Percentiles rank a stretch among this genome's conserved stretches.
Evolutionary conservation across 2,113 vertebrate species (phyloP).

Genomic region (Gulo gulo): DNA sequence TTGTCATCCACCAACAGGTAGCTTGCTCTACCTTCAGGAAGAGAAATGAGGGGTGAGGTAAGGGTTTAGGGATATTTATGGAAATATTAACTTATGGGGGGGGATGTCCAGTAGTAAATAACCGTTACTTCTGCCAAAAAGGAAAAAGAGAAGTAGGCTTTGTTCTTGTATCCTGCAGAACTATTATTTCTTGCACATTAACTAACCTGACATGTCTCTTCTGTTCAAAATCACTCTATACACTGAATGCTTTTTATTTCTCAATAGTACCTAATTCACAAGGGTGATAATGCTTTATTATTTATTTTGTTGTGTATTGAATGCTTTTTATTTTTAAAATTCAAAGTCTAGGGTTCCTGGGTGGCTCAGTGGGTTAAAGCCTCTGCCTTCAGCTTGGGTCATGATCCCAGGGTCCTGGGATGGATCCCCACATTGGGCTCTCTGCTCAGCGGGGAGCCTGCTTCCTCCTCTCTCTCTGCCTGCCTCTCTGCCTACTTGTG

Average conservation of each 20-base stretch:
- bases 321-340: background rate
- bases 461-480: rapidly evolving
- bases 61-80: background rate
- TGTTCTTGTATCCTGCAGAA: background rate
- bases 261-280: background rate
- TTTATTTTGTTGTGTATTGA: background rate
- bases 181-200: background rate
- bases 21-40: background rate
- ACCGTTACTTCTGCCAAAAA: background rate
- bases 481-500: too few relatives aligned
- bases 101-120: background rate
- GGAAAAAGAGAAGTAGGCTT: background rate
- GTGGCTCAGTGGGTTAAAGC: too few relatives aligned
- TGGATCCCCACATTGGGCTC: rapidly evolving
- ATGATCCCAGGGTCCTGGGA: too few relatives aligned
- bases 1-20: background rate
- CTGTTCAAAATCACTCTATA: background rate
- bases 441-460: too few relatives aligned
- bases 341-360: background rate
- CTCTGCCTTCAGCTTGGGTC: too few relatives aligned
- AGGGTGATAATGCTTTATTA: background rate
- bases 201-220: background rate
- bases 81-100: background rate
- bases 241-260: background rate
- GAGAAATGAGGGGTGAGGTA: background rate